These are phyloP conservation scores for Eledone cirrhosa DNA, from an alignment of 2,888 invertebrate species.

Conservation along the genomic window DNA sequence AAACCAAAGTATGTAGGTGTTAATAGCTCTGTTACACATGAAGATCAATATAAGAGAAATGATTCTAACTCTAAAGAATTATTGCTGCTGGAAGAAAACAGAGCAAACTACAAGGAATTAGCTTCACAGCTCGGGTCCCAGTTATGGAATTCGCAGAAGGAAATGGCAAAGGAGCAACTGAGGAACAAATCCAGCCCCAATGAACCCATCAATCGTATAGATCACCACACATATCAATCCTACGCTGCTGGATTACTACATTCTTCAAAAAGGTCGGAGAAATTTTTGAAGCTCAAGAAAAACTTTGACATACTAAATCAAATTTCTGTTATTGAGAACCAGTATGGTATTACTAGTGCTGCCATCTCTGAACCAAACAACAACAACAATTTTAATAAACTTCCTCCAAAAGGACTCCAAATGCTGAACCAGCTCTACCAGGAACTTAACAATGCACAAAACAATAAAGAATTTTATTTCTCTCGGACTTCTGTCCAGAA, in stretches of 20 bases:
- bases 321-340: constrained; percentile 73
- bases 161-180: not conserved
- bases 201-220: constrained; percentile 57
- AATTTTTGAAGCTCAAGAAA: constrained; percentile 84
- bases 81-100: no score
- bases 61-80: no score
- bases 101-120: no score
- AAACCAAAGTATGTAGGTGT: no score
- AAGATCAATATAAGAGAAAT: no score
- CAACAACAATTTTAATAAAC: not conserved
- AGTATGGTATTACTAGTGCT: constrained; percentile 25
- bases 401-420: constrained; percentile 67
- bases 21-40: no score
- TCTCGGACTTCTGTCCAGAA: constrained; percentile 79
- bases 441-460: constrained; percentile 81
- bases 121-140: not conserved
- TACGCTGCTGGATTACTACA: constrained; percentile 70
- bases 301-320: constrained; percentile 87
- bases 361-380: not conserved
- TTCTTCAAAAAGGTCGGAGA: constrained; percentile 77
- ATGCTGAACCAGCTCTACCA: constrained; percentile 81
- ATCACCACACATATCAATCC: constrained; percentile 61
- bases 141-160: not conserved
- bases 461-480: constrained; percentile 84
- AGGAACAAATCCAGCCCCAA: constrained; percentile 42